Base-by-base conservation (phyloP, 2,113 vertebrate genomes). In the Hoplias malabaricus region DNA sequence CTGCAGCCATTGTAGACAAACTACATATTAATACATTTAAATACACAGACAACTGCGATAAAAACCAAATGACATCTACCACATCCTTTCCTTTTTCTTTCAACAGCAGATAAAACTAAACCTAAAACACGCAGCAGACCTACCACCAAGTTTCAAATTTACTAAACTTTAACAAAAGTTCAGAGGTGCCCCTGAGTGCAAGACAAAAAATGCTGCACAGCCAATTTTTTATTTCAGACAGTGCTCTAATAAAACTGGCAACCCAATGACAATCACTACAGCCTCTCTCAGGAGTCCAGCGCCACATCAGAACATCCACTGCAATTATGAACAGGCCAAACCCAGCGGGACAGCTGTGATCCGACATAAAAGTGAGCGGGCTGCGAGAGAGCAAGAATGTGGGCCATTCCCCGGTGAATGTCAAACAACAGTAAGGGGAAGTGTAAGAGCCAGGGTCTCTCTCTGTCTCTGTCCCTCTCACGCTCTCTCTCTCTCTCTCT, bases 251-350 rank as follows among this genome's bases (percentile, higher is more conserved):
- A 82, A 78, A 57, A 73, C 54, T 78, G 46, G 54, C 66, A 59
- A 69, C 50, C 27, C 70, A 50, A 56, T 42, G 73, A 77, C 38
- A 75, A 68, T 36, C 75, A 54, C 46, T 78, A 61, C 69, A 54
- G 63, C 12, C 42, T 23, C 62, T 31, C 59, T 59, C 12, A 31
- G 71, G 62, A 42, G 69, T 54, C 71, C 71, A 34, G 48, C n/a
- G 5, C n/a, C 48, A 53, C 48, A 53, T 69, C 75, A 61, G 38
- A 69, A 56, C 54, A 79, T 25, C 68, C 43, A 53, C 48, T 79
- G 77, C 77, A 79, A 79, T 79, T 79, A 79, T 53, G 61, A 71
- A 42, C 77, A 79, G 63, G 57, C 68, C 43, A 72, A 79, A 79
- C 57, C 31, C 68, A 72, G 77, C 57, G 34, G 65, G 36, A 62